A percentile compares a stretch with the other conserved stretches of the same genome.
Conservation (phyloP, 2,113 vertebrate genomes). For the Periophthalmus modestus region DNA sequence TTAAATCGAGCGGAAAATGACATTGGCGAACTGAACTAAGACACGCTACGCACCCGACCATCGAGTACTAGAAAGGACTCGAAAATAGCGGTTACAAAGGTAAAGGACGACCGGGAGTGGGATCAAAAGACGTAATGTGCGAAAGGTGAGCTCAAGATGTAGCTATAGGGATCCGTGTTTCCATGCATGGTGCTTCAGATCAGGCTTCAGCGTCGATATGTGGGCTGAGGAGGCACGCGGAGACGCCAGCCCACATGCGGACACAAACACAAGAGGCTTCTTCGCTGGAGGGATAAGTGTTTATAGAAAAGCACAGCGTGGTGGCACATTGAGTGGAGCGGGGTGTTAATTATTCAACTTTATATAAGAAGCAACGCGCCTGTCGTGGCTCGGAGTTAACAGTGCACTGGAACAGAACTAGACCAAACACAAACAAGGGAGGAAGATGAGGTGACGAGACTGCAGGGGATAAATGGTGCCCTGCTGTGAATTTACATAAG, state of each 20-base stretch:
- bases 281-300: neutral
- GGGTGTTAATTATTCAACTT: constrained; percentile 25
- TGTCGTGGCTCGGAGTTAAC: constrained; percentile 20
- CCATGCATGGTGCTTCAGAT: constrained; percentile 42
- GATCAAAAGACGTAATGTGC: constrained; percentile 56
- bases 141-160: constrained; percentile 42
- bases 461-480: neutral
- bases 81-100: neutral
- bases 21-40: constrained; percentile 42
- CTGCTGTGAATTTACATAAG: no score
- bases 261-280: neutral
- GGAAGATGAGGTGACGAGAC: neutral
- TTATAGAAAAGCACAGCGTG: neutral
- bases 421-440: constrained; percentile 19
- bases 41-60: neutral
- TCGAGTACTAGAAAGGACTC: constrained; percentile 32
- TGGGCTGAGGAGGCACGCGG: constrained; percentile 11
- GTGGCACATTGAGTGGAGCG: neutral
- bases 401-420: constrained; percentile 36
- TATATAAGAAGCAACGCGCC: neutral
- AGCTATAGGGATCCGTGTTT: constrained; percentile 37
- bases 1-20: no score
- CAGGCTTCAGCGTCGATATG: constrained; percentile 43
- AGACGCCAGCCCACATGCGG: constrained; percentile 17
- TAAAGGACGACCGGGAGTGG: constrained; percentile 48